A percentile compares a stretch with the other conserved stretches of the same genome.
Evolutionary conservation across 1,140 invertebrate genomes (phyloP).

Genomic region (Drosophila mayri): DNA sequence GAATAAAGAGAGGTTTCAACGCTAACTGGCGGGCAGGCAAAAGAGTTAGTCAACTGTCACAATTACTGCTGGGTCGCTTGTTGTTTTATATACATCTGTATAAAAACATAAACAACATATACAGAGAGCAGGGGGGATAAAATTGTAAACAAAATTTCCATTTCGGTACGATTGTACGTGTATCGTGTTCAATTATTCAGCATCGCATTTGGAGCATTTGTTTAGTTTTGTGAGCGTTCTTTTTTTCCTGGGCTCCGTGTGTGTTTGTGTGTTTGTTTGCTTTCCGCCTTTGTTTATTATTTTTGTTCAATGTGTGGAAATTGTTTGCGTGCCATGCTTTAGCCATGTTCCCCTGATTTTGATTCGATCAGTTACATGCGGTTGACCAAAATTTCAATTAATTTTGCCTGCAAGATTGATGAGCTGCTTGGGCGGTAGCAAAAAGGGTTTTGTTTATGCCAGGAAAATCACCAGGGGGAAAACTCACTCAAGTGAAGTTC

Average conservation of each 20-base stretch:
- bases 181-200: constrained; percentile 70
- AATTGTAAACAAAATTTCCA: constrained; percentile 77
- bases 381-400: constrained; percentile 65
- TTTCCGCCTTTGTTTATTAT: constrained; percentile 64
- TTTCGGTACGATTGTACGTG: constrained; percentile 36
- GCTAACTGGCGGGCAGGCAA: constrained; percentile 57
- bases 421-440: constrained; percentile 7
- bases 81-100: constrained; percentile 33
- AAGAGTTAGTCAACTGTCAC: constrained; percentile 79
- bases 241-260: constrained; percentile 6
- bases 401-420: constrained; percentile 51
- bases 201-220: constrained; percentile 59
- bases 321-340: constrained; percentile 66
- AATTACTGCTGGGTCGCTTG: constrained; percentile 34
- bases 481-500: constrained; percentile 32
- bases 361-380: constrained; percentile 57
- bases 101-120: constrained; percentile 1
- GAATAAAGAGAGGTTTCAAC: constrained; percentile 54
- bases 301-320: constrained; percentile 81
- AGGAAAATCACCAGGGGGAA: neutral
- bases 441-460: constrained; percentile 4
- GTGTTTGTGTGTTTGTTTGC: constrained; percentile 52
- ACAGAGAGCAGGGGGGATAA: neutral
- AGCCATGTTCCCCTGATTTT: constrained; percentile 32
- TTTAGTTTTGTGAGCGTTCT: constrained; percentile 54